Conservation (phyloP, 1,140 invertebrate species). For the Eumeta japonica region DNA sequence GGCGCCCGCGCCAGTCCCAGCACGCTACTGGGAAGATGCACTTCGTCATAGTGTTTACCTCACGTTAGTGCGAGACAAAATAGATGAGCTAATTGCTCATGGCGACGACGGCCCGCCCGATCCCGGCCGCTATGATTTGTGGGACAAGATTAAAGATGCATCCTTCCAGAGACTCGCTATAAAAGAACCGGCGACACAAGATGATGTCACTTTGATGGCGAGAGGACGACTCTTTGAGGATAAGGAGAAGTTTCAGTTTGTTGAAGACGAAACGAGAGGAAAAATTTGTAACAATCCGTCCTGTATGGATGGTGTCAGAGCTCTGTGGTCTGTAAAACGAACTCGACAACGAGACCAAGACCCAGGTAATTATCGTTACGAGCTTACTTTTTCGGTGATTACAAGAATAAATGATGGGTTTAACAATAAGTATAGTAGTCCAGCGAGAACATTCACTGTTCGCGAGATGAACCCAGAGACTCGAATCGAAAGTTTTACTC, state of each 20-base stretch:
- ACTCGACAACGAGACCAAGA: constrained; percentile 60
- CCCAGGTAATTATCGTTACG: constrained; percentile 56
- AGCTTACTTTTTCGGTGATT: constrained; percentile 64
- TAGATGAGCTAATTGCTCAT: constrained; percentile 44
- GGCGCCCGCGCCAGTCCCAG: constrained; percentile 25
- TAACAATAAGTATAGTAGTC: constrained; percentile 39
- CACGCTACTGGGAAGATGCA: constrained; percentile 60
- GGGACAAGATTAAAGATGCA: constrained; percentile 54
- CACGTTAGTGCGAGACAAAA: constrained; percentile 55
- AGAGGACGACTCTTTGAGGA: constrained; percentile 60
- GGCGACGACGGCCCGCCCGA: constrained; percentile 35
- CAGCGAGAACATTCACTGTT: constrained; percentile 51
- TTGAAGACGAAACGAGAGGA: constrained; percentile 58
- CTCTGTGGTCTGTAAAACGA: constrained; percentile 64
- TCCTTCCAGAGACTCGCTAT: constrained; percentile 52
- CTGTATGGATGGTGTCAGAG: constrained; percentile 50
- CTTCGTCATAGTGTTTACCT: constrained; percentile 61
- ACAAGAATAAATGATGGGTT: constrained; percentile 45
- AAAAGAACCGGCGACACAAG: constrained; percentile 46
- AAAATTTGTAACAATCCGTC: constrained; percentile 39
- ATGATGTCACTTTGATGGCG: constrained; percentile 63
- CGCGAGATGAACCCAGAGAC: constrained; percentile 28
- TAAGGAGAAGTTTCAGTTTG: constrained; percentile 50
- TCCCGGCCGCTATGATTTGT: constrained; percentile 49
- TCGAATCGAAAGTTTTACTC: too few species aligned